Conservation (phyloP, 2,797 vertebrate genomes). For the Hippopotamyrus pictus region DNA sequence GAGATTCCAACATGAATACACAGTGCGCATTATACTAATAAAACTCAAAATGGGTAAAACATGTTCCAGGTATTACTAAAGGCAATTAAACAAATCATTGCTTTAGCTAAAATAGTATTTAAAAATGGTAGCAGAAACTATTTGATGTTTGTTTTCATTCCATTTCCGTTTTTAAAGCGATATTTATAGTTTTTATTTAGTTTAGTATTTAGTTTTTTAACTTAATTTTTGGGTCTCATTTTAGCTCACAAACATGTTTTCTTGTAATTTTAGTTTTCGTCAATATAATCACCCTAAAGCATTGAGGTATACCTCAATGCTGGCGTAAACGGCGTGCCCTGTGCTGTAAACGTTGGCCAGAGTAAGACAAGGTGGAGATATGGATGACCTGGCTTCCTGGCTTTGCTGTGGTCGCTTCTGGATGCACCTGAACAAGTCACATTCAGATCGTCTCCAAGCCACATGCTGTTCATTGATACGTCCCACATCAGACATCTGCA, state of each 20-base stretch:
- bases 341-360: neutral
- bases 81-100: neutral
- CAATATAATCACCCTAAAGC: neutral
- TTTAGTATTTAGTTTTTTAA: neutral
- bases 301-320: neutral
- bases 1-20: neutral
- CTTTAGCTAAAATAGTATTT: neutral
- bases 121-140: neutral
- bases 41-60: neutral
- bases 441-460: neutral
- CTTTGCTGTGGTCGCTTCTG: neutral
- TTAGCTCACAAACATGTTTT: neutral
- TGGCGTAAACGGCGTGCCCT: neutral
- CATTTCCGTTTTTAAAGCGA: neutral
- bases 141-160: neutral
- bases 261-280: neutral
- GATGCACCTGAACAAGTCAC: neutral
- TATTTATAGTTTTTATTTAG: neutral
- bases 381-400: neutral
- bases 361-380: neutral
- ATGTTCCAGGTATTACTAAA: neutral
- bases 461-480: neutral
- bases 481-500: neutral
- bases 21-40: neutral
- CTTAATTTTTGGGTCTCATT: neutral